Evolutionary conservation across 2,888 invertebrate species (phyloP), one percentile per base, ranked within the genome.

Genomic region (Periphyllus acericola): DNA sequence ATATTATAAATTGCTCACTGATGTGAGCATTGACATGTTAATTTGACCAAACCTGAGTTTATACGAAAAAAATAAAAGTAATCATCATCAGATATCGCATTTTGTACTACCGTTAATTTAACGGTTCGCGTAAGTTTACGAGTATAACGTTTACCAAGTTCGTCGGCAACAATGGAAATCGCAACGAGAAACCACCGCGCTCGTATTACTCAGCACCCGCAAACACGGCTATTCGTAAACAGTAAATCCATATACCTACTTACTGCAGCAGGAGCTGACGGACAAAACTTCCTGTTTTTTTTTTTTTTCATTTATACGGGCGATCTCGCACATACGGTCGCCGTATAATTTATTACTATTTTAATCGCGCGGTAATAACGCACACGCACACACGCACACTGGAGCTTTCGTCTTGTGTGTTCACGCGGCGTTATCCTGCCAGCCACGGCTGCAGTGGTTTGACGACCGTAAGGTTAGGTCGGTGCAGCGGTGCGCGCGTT

Each of bases 381-480:
- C 71, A 60, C 25, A 0, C 60, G 3, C 60, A 1, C 60, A 25
- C 60, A 25, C 60, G 6, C 19, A 29, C 71, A 29, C 71, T 11
- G n/a, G 29, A n/a, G 71, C 71, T 71, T 71, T 29, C 71, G 71
- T 71, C 71, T 71, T 29, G 71, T 29, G 68, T 11, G 68, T 14
- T 68, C 68, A 32, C 29, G 29, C 71, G 21, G 68, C 68, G 60
- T 68, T 29, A 29, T 71, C 17, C 71, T 29, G 71, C 32, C 66
- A n/a, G n/a, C n/a, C n/a, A 2, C 5, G 9, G 21, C 17, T 71
- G 17, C 29, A 29, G 17, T 17, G 29, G 36, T 29, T 80, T 75
- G 83, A 83, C 83, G 83, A 14, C 60, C 55, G 17, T 55, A 74
- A 68, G 29, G 66, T 74, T 74, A 19, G 72, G 25, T 25, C 52